These are phyloP conservation scores for Conomelus anceps DNA, from an alignment of 2,888 invertebrate species.

Conservation along the genomic window DNA sequence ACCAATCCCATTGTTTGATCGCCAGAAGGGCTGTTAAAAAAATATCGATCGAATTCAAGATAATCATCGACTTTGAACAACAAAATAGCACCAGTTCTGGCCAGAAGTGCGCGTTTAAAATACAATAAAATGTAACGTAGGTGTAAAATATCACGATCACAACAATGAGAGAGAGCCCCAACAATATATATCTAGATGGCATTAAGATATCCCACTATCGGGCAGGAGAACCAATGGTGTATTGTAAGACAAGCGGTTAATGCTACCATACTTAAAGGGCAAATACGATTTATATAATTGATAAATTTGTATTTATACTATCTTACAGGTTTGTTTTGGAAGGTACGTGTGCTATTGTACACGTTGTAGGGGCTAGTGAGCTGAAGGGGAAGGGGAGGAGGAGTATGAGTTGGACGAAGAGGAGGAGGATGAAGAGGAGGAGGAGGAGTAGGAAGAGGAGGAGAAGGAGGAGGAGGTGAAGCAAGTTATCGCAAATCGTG, in stretches of 20 bases:
- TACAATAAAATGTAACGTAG: not conserved
- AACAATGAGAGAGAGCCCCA: not conserved
- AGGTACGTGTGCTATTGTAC: not conserved
- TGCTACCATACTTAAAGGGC: not conserved
- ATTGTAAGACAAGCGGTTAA: not conserved
- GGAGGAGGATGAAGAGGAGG: not conserved
- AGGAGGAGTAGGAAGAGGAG: not conserved
- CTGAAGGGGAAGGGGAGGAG: not conserved
- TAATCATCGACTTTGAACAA: not conserved
- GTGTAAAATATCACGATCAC: not conserved
- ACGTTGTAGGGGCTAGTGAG: not conserved
- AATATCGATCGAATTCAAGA: not conserved
- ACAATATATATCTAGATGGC: not conserved
- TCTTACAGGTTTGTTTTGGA: not conserved
- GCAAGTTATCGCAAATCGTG: not conserved
- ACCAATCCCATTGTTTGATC: not conserved
- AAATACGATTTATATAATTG: not conserved
- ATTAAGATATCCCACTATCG: not conserved
- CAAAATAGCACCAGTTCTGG: not conserved
- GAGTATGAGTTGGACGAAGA: not conserved
- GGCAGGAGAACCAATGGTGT: not conserved
- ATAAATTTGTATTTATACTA: not conserved
- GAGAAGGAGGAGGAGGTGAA: not conserved
- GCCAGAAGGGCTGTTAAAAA: not conserved
- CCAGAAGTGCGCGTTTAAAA: not conserved